Percentiles rank a stretch among this genome's conserved stretches.
These are phyloP conservation scores for Xanthorhoe spadicearia DNA, from an alignment of 2,888 invertebrate genomes.

Conservation along the genomic window DNA sequence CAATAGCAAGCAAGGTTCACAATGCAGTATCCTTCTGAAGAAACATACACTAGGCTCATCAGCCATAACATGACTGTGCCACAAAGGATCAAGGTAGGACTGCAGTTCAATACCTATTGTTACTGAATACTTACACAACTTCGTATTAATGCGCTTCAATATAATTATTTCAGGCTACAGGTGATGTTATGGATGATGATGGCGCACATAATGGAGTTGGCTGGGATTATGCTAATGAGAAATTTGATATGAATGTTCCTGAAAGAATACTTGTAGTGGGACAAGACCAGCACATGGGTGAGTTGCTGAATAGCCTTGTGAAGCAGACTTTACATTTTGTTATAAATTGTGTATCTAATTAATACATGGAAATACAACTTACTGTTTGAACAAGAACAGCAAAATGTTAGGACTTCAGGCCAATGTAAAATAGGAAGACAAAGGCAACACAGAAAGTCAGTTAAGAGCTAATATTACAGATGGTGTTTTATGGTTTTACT, in stretches of 20 bases:
- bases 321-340: neutral
- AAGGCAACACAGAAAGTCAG: too few species aligned
- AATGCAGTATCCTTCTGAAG: constrained; percentile 77
- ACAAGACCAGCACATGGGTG: constrained; percentile 88
- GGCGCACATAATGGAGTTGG: constrained; percentile 86
- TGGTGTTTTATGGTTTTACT: too few species aligned
- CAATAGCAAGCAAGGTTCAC: constrained; percentile 35
- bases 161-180: constrained; percentile 84
- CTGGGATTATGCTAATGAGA: constrained; percentile 89
- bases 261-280: constrained; percentile 96
- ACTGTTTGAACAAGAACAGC: too few species aligned
- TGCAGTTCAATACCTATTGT: neutral
- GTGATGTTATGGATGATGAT: constrained; percentile 88
- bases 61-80: constrained; percentile 83
- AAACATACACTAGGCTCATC: constrained; percentile 78
- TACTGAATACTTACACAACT: neutral
- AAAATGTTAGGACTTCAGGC: too few species aligned
- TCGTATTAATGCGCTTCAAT: neutral
- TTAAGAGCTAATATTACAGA: too few species aligned
- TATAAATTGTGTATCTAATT: too few species aligned
- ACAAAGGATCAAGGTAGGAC: constrained; percentile 76
- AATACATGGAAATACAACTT: too few species aligned
- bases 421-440: too few species aligned
- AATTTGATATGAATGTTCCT: constrained; percentile 96
- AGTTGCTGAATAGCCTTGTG: constrained; percentile 29